Conservation (phyloP, 1,140 invertebrate species). For the Ladona fulva region DNA sequence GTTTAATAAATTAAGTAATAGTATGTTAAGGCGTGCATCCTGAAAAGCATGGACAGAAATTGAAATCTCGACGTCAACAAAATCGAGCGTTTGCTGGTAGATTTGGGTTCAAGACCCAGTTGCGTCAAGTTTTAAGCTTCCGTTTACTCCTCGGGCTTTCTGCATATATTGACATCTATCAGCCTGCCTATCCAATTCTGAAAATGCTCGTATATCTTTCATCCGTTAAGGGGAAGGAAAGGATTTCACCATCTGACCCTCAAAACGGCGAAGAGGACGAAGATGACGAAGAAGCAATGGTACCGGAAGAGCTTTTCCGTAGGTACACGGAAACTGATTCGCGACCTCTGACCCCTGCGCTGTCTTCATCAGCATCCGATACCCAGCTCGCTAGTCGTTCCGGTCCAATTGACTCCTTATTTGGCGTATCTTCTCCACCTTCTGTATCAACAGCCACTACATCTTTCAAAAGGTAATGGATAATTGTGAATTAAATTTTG, state of each 20-base stretch:
- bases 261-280: slow-evolving; percentile 22
- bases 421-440: not conserved
- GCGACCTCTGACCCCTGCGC: slow-evolving; percentile 60
- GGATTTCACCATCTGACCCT: slow-evolving; percentile 29
- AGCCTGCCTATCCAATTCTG: too few relatives aligned
- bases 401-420: not conserved
- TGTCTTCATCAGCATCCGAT: slow-evolving; percentile 36
- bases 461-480: not conserved
- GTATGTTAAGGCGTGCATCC: too few relatives aligned
- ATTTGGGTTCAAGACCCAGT: too few relatives aligned
- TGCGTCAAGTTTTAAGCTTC: too few relatives aligned
- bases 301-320: slow-evolving; percentile 50
- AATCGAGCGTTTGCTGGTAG: too few relatives aligned
- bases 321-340: slow-evolving; percentile 73
- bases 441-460: not conserved
- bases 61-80: too few relatives aligned
- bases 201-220: slow-evolving; percentile 15
- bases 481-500: too few relatives aligned
- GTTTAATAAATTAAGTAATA: too few relatives aligned
- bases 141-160: too few relatives aligned
- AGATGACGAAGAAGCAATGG: slow-evolving; percentile 24
- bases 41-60: too few relatives aligned
- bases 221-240: slow-evolving; percentile 28
- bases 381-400: not conserved
- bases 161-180: too few relatives aligned